Conservation (phyloP, 2,113 vertebrate species). For the Nestor notabilis region DNA sequence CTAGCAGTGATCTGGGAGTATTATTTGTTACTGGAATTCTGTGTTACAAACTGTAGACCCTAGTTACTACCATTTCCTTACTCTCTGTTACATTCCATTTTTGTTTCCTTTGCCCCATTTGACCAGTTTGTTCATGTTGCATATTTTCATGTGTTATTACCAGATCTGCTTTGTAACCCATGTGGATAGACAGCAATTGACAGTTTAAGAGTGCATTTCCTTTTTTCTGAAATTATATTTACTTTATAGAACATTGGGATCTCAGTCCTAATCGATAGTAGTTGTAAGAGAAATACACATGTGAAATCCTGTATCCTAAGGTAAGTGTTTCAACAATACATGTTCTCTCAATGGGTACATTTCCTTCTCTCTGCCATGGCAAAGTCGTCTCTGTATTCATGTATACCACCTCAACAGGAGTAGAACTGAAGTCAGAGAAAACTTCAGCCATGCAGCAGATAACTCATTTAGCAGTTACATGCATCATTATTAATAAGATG, state of each 20-base stretch:
- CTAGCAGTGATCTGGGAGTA: not conserved
- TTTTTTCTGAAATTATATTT: not conserved
- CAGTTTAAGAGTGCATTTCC: not conserved
- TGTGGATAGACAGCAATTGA: not conserved
- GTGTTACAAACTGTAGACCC: not conserved
- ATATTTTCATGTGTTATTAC: not conserved
- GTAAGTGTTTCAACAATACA: not conserved
- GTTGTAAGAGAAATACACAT: not conserved
- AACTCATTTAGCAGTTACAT: not conserved
- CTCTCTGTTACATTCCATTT: not conserved
- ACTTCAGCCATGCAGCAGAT: not conserved
- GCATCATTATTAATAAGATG: not conserved
- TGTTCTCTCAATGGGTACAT: not conserved
- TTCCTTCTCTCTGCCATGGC: not conserved
- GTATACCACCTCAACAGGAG: not conserved
- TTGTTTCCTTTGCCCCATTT: not conserved
- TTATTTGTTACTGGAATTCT: not conserved
- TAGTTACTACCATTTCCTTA: not conserved
- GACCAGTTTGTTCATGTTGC: not conserved
- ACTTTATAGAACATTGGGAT: not conserved
- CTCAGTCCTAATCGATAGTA: not conserved
- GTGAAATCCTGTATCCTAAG: not conserved
- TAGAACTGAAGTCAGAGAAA: not conserved
- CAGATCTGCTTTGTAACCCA: not conserved
- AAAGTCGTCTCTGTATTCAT: not conserved